Conservation (phyloP, 2,888 invertebrate species). For the Trissolcus brochymenae region DNA sequence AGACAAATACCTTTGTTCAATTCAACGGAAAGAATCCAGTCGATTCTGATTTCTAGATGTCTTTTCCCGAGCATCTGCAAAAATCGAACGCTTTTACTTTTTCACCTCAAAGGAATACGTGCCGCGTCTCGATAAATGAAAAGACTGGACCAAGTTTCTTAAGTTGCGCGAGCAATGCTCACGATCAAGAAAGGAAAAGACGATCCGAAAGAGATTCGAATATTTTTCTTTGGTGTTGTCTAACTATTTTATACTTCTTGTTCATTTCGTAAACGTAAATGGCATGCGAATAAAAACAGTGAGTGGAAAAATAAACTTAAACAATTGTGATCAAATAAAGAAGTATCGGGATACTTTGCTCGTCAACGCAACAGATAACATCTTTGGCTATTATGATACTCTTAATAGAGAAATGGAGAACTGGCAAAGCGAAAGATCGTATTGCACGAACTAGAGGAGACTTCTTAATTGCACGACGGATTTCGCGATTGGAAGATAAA, state of each 20-base stretch:
- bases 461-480: slow-evolving; percentile 48
- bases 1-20: slow-evolving; percentile 36
- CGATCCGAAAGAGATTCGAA: slow-evolving; percentile 49
- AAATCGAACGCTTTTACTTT: slow-evolving; percentile 41
- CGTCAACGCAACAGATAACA: slow-evolving; percentile 35
- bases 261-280: slow-evolving; percentile 22
- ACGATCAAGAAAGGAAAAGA: slow-evolving; percentile 45
- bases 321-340: slow-evolving; percentile 11
- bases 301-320: slow-evolving; percentile 5
- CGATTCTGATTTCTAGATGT: slow-evolving; percentile 29
- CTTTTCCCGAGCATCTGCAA: slow-evolving; percentile 53
- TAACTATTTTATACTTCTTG: slow-evolving; percentile 50
- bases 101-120: slow-evolving; percentile 51
- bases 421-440: slow-evolving; percentile 45
- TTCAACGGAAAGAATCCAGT: slow-evolving; percentile 30
- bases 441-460: slow-evolving; percentile 27
- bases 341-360: slow-evolving; percentile 32
- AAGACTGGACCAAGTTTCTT: slow-evolving; percentile 46
- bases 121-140: slow-evolving; percentile 54
- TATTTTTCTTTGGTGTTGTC: slow-evolving; percentile 59
- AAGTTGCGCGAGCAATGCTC: slow-evolving; percentile 47
- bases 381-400: slow-evolving; percentile 39
- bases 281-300: slow-evolving; percentile 1
- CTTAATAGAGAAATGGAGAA: slow-evolving; percentile 47
- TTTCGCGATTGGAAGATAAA: slow-evolving; percentile 47